Evolutionary conservation across 35 echinoderm and acorn worm genomes (phyloP).

Genomic region (Eucidaris tribuloides): DNA sequence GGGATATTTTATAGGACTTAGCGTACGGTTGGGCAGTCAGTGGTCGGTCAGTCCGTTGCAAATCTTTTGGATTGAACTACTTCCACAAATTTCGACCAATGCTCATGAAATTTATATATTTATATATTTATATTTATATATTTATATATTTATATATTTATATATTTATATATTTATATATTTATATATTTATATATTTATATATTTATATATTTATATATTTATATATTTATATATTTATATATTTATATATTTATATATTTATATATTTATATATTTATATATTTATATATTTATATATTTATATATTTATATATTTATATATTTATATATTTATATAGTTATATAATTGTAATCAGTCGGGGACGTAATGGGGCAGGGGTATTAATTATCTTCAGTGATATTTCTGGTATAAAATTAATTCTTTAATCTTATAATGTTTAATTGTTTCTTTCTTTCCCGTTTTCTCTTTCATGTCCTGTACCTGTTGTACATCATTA

Average conservation of each 20-base stretch:
- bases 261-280: neutral
- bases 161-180: neutral
- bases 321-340: neutral
- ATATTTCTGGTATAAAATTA: too few species aligned
- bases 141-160: neutral
- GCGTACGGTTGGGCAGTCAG: too few species aligned
- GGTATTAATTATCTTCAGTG: too few species aligned
- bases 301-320: neutral
- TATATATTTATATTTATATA: neutral
- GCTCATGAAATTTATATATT: neutral
- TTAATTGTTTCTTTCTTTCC: too few species aligned
- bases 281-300: neutral
- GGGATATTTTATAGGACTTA: too few species aligned
- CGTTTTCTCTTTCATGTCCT: too few species aligned
- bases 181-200: neutral
- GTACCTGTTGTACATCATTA: too few species aligned
- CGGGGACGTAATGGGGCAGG: too few species aligned
- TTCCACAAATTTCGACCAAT: too few species aligned
- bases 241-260: neutral
- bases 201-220: neutral
- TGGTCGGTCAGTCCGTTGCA: too few species aligned
- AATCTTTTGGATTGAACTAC: too few species aligned
- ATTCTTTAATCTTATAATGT: too few species aligned
- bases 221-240: neutral
- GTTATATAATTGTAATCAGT: neutral